These are phyloP conservation scores for Hyposoter didymator DNA, from an alignment of 2,888 invertebrate species.

Conservation along the genomic window DNA sequence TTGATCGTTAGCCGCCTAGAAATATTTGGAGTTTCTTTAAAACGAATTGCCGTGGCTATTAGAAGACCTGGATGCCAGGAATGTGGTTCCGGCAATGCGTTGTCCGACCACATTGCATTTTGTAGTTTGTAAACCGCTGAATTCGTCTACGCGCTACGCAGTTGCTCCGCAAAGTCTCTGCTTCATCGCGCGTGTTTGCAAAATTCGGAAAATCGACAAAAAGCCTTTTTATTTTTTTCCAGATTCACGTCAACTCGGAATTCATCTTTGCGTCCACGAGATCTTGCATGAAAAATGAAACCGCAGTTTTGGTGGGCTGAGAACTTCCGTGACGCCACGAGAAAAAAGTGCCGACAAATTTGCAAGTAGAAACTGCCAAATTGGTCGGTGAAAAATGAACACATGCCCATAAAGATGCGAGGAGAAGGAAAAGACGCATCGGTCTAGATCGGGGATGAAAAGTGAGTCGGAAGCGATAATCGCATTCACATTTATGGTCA, in stretches of 20 bases:
- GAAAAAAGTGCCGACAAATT: neutral
- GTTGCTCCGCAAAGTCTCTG: neutral
- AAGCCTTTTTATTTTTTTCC: no score
- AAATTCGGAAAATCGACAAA: neutral
- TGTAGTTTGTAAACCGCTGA: neutral
- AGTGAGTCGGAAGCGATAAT: constrained; percentile 52
- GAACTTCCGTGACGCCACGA: neutral
- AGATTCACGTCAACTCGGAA: neutral
- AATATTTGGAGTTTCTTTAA: neutral
- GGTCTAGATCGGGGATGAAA: constrained; percentile 14
- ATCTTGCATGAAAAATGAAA: neutral
- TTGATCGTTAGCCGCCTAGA: constrained; percentile 1
- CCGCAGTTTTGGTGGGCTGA: neutral
- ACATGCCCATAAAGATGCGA: neutral
- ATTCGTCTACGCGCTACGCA: neutral
- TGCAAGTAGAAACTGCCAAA: neutral
- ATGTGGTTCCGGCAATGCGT: neutral
- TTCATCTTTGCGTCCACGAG: neutral
- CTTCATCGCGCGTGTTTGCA: neutral
- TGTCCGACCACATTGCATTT: neutral
- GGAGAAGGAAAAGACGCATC: constrained; percentile 1
- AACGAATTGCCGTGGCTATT: neutral
- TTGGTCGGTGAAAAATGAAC: neutral
- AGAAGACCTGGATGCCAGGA: neutral
- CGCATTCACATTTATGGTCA: constrained; percentile 66